Percentiles rank a stretch among this genome's conserved stretches.
phyloP scores from a whole-genome alignment of 2,797 vertebrate species.

The Lagothrix lagotricha region DNA sequence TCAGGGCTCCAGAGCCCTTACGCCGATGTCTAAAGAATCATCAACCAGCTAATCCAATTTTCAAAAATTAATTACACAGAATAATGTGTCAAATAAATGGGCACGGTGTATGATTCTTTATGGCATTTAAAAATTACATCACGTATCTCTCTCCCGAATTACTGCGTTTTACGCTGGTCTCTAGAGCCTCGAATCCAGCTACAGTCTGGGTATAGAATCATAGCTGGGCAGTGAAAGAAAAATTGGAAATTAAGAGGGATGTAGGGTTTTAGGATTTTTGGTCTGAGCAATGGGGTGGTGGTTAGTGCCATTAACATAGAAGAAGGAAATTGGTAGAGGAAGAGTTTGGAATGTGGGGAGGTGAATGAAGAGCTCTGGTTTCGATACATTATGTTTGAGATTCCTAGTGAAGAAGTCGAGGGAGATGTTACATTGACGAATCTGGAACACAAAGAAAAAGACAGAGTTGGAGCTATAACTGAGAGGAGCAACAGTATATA shows the following conservation, averaged over 20 bases:
- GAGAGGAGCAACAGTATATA: background rate
- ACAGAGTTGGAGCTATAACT: background rate
- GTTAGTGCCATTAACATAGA: fast-evolving
- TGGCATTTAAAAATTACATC: constrained; percentile 23
- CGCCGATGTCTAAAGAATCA: background rate
- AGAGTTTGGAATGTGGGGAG: background rate
- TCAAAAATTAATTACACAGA: constrained; percentile 57
- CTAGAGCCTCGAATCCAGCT: background rate
- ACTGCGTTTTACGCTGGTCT: background rate
- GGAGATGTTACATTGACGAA: background rate
- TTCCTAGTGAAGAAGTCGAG: background rate
- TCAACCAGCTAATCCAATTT: constrained; percentile 19
- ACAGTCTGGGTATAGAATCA: background rate
- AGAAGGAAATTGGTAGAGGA: background rate
- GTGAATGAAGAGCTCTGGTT: background rate
- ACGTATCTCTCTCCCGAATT: background rate
- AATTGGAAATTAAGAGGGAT: background rate
- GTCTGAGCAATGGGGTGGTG: background rate
- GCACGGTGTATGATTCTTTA: background rate
- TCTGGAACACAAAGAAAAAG: background rate
- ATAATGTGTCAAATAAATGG: constrained; percentile 18
- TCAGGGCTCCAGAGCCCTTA: background rate
- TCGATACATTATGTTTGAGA: background rate
- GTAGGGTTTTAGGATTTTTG: background rate
- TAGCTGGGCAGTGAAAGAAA: background rate